phyloP scores from a whole-genome alignment of 2,113 vertebrate species.

The Myotis yumanensis region DNA sequence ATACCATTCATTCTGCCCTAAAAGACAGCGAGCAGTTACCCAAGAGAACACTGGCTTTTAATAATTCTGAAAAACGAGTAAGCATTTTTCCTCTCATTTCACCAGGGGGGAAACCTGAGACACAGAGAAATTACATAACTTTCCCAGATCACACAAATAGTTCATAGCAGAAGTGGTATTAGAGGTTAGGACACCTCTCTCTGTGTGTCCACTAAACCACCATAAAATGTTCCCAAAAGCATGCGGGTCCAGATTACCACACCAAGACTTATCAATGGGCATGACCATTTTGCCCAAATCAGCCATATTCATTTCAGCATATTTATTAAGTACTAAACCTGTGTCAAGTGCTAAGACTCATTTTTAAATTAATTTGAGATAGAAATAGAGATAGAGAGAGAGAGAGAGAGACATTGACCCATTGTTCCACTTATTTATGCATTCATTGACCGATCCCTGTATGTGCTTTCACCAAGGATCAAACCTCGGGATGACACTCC shows the following conservation, averaged over 20 bases:
- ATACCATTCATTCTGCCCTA: neutral
- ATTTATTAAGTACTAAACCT: neutral
- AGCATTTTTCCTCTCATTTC: slow-evolving; percentile 50
- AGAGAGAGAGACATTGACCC: neutral
- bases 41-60: slow-evolving; percentile 49
- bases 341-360: neutral
- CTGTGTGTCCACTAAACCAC: slow-evolving; percentile 7
- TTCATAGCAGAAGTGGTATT: slow-evolving; percentile 19
- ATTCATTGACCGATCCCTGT: neutral
- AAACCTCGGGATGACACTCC: neutral
- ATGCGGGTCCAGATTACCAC: neutral
- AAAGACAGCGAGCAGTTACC: slow-evolving; percentile 24
- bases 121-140: slow-evolving; percentile 39
- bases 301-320: neutral
- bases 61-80: slow-evolving; percentile 49
- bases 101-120: slow-evolving; percentile 48
- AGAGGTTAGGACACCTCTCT: slow-evolving; percentile 7
- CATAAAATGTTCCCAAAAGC: neutral
- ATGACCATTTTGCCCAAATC: neutral
- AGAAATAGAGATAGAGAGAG: neutral
- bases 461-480: neutral
- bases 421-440: neutral
- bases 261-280: neutral
- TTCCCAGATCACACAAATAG: slow-evolving; percentile 44
- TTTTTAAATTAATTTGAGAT: neutral